Evolutionary conservation across 2,113 vertebrate species (phyloP).

Genomic region (Calidris pugnax): DNA sequence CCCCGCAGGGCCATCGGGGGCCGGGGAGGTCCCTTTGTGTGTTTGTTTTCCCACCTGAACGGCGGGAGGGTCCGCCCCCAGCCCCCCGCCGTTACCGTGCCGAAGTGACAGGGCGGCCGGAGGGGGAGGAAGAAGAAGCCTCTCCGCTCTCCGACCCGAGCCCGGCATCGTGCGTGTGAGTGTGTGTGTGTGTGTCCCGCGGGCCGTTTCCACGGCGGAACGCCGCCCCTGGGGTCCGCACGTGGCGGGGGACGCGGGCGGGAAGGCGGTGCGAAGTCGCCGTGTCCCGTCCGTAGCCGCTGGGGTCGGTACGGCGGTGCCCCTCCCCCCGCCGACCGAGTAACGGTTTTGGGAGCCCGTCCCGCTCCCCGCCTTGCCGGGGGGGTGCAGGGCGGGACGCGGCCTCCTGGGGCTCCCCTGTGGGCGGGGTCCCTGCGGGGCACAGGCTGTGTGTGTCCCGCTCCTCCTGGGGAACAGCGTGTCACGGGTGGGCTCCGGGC

Average conservation of each 20-base stretch:
- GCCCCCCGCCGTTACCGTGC: not conserved
- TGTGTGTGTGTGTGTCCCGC: too few species aligned
- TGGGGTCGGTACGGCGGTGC: not conserved
- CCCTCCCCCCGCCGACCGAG: not conserved
- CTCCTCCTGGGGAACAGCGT: too few species aligned
- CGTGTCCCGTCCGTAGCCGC: not conserved
- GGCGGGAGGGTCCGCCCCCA: not conserved
- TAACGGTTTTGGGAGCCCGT: not conserved
- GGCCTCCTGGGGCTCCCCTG: not conserved
- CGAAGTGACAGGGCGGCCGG: not conserved
- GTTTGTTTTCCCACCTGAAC: slow-evolving; percentile 50
- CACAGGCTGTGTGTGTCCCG: rapidly evolving
- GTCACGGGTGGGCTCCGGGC: not conserved
- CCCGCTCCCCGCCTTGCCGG: too few species aligned
- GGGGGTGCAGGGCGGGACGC: not conserved
- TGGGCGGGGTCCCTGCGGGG: not conserved
- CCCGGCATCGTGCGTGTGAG: too few species aligned
- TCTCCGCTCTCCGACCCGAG: too few species aligned
- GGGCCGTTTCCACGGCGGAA: not conserved
- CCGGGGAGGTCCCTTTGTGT: slow-evolving; percentile 12
- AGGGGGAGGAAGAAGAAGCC: not conserved
- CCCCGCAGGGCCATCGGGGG: not conserved
- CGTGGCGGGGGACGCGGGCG: not conserved
- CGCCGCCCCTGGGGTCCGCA: not conserved
- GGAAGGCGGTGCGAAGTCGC: not conserved